Evolutionary conservation across 2,797 vertebrate species (phyloP), one percentile per base, ranked within the genome.

Genomic region (Melanogrammus aeglefinus): DNA sequence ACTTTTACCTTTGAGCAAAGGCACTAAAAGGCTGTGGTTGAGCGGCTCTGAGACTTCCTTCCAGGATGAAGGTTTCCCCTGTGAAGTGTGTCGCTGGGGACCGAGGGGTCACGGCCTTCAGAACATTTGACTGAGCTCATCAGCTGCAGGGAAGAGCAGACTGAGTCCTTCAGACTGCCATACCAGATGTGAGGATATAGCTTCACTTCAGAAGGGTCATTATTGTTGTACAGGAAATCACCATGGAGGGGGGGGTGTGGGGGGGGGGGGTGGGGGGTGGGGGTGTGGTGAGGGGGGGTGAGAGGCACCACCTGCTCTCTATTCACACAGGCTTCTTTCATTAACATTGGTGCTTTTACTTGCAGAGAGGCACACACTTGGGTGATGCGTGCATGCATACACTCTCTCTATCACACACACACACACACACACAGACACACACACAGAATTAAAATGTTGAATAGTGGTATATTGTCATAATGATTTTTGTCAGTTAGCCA

Each of bases 81-180:
- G 79, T 76, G 51, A 78, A 81, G 74, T 79, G 79, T 79, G 75
- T 75, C 85, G 79, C 84, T 77, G 77, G 84, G 82, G 87, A 86
- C 78, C 84, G 74, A 51, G 51, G 73, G 76, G 84, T 87, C 73
- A 70, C 83, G 80, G 87, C 86, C 83, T 82, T 87, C 87, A 88
- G 81, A 78, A 90, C 85, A 79, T 89, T 83, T 81, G 86, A 89
- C 88, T 86, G 82, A 87, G 88, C 86, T 90, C 88, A 86, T 91
- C 86, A 87, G 87, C 79, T 75, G 79, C 77, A 77, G 78, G 86
- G 79, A 80, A 4, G 14, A 21, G 47, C 47, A 21, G 85, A 79
- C 79, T 57, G 70, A 83, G 78, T 81, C 81, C 69, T 18, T 14
- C 38, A 80, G 70, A 84, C 77, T 74, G 78, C 76, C 79, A 83